Evolutionary conservation across 2,888 invertebrate genomes (phyloP).

Genomic region (Thelaira solivaga): DNA sequence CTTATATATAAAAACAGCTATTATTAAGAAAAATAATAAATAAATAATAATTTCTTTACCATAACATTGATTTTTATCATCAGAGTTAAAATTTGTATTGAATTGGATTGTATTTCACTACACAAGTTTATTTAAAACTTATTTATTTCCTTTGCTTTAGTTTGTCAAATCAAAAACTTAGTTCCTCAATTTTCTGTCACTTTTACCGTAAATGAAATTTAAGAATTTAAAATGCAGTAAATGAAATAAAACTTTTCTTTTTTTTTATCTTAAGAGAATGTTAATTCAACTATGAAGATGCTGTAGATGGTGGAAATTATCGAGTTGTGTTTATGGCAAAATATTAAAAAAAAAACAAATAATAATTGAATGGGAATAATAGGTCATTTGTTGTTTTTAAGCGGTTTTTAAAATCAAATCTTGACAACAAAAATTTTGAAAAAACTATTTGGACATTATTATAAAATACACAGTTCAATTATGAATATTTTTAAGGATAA

Average conservation of each 20-base stretch:
- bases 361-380: not conserved
- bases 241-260: conserved; percentile 16
- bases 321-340: too few relatives aligned
- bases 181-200: conserved; percentile 35
- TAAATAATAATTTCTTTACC: conserved; percentile 14
- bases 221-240: conserved; percentile 52
- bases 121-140: conserved; percentile 17
- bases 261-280: conserved; percentile 21
- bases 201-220: conserved; percentile 30
- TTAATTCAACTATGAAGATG: conserved; percentile 10
- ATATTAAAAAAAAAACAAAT: conserved; percentile 33
- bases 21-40: not conserved
- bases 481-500: too few relatives aligned
- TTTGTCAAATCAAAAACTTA: conserved; percentile 30
- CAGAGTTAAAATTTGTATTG: not conserved
- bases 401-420: conserved; percentile 15
- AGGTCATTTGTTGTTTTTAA: conserved; percentile 3
- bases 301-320: not conserved
- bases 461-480: too few relatives aligned
- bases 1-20: conserved; percentile 29
- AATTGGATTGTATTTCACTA: not conserved
- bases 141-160: conserved; percentile 25
- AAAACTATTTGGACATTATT: not conserved
- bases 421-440: conserved; percentile 20
- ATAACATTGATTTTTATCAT: conserved; percentile 18